A percentile compares a stretch with the other conserved stretches of the same genome.
These are phyloP conservation scores for Corapipo altera DNA, from an alignment of 2,113 vertebrate genomes.

Conservation along the genomic window DNA sequence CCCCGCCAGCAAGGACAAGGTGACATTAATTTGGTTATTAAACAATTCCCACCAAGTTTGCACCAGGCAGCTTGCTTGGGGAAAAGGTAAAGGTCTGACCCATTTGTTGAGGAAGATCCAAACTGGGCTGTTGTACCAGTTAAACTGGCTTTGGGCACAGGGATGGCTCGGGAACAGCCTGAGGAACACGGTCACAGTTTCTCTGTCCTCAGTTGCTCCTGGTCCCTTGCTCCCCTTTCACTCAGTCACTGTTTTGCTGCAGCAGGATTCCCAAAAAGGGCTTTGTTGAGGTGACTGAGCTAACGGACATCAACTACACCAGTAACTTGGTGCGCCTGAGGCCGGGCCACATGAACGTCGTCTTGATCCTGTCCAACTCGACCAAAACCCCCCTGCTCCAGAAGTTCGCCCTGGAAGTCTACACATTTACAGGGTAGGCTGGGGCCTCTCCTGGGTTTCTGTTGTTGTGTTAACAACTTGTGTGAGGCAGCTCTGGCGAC, in stretches of 20 bases:
- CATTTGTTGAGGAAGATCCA: not conserved
- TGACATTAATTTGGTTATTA: not conserved
- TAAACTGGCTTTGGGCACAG: not conserved
- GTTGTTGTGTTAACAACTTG: not conserved
- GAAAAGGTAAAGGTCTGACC: not conserved
- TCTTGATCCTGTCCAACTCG: conserved; percentile 89
- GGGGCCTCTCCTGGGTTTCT: not conserved
- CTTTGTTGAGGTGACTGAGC: conserved; percentile 95
- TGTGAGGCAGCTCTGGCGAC: not conserved
- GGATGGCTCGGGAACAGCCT: accelerated
- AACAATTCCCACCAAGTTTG: not conserved
- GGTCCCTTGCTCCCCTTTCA: not conserved
- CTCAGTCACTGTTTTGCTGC: not conserved
- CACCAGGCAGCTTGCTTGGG: no score
- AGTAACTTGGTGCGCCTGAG: conserved; percentile 94
- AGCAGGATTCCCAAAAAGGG: conserved; percentile 89
- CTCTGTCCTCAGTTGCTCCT: accelerated
- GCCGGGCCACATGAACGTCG: conserved; percentile 96
- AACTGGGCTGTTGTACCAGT: not conserved
- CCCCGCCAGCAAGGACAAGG: not conserved
- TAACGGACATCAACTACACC: conserved; percentile 92
- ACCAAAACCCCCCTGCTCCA: conserved; percentile 92
- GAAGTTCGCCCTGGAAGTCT: conserved; percentile 96
- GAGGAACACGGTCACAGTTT: accelerated
- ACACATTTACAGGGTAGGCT: conserved; percentile 90